A percentile compares a stretch with the other conserved stretches of the same genome.
Conservation (phyloP, 2,888 invertebrate species). For the Abscondita cerata region DNA sequence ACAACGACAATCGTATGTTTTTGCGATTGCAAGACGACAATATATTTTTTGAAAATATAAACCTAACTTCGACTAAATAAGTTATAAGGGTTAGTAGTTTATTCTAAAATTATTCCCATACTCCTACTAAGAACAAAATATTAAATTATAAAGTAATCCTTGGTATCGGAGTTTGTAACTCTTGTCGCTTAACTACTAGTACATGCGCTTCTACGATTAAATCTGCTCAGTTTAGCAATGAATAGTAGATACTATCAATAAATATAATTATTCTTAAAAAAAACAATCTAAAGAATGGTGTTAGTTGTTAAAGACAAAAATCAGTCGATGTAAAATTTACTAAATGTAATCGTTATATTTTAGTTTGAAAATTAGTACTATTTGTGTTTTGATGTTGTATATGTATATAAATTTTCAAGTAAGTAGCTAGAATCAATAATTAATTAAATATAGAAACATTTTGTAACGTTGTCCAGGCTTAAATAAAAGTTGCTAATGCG, state of each 20-base stretch:
- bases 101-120: too few species aligned
- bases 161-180: too few species aligned
- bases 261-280: too few species aligned
- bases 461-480: slow-evolving; percentile 7
- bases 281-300: neutral
- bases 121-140: too few species aligned
- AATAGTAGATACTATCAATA: neutral
- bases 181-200: neutral
- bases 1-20: too few species aligned
- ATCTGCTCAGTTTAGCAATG: slow-evolving; percentile 6
- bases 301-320: slow-evolving; percentile 5
- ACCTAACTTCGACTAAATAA: too few species aligned
- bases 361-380: slow-evolving; percentile 9
- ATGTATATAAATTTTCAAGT: slow-evolving; percentile 5
- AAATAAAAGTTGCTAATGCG: neutral
- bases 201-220: neutral
- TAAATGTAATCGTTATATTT: slow-evolving; percentile 4
- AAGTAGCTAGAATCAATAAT: neutral
- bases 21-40: too few species aligned
- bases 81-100: too few species aligned
- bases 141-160: too few species aligned
- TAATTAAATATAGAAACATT: neutral
- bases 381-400: slow-evolving; percentile 12
- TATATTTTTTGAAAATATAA: too few species aligned
- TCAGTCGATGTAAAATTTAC: neutral